phyloP scores from a whole-genome alignment of 2,888 invertebrate species.

The Elegia similella region DNA sequence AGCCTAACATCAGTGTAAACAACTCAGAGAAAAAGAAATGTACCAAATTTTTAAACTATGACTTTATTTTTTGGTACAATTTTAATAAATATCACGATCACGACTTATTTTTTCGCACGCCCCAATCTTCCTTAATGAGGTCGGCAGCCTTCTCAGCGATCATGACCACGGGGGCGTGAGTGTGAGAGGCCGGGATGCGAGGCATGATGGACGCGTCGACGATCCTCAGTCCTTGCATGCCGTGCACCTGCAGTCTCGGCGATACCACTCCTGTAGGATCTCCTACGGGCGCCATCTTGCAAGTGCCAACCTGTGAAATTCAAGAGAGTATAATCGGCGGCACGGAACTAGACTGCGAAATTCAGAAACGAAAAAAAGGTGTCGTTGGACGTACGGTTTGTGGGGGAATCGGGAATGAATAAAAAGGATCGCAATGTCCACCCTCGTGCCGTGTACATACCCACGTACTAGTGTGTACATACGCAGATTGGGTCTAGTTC shows the following conservation, averaged over 20 bases:
- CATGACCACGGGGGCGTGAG: conserved; percentile 79
- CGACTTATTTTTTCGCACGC: conserved; percentile 20
- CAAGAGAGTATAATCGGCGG: no score
- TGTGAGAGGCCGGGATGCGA: conserved; percentile 77
- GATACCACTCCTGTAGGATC: conserved; percentile 85
- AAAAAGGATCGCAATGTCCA: no score
- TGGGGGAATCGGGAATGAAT: no score
- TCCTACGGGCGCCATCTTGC: conserved; percentile 85
- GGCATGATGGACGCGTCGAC: conserved; percentile 80
- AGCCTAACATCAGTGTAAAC: no score
- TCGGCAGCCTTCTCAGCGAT: conserved; percentile 80
- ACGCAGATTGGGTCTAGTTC: no score
- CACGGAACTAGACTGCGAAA: no score
- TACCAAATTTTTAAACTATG: no score
- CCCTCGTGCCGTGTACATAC: no score
- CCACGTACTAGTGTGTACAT: no score
- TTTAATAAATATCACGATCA: background rate
- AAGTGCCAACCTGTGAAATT: conserved; percentile 82
- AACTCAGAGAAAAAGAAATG: no score
- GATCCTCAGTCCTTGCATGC: conserved; percentile 64
- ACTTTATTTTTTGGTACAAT: conserved; percentile 1
- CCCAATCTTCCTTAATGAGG: conserved; percentile 77
- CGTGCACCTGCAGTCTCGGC: conserved; percentile 71
- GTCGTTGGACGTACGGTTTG: no score
- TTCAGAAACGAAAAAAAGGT: no score